Evolutionary conservation across 2,888 invertebrate genomes (phyloP).

Genomic region (Arctia plantaginis): DNA sequence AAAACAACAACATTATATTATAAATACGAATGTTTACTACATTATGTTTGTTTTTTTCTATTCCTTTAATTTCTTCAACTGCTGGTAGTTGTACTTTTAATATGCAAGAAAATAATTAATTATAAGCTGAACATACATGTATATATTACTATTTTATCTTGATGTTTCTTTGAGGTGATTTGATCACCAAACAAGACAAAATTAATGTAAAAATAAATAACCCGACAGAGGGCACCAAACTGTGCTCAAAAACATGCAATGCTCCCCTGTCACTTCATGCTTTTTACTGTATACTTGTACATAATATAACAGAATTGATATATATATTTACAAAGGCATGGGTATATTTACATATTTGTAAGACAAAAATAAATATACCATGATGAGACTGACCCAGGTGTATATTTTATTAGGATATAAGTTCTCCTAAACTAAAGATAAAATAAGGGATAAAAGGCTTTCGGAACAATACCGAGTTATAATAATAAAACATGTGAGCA

Average conservation of each 20-base stretch:
- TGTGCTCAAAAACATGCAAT: constrained; percentile 11
- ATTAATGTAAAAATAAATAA: constrained; percentile 14
- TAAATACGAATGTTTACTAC: constrained; percentile 87
- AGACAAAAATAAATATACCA: constrained; percentile 29
- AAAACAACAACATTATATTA: constrained; percentile 86
- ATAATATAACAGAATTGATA: constrained; percentile 16
- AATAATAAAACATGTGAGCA: background rate
- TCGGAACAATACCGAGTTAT: background rate
- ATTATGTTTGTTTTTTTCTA: constrained; percentile 81
- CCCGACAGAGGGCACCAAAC: constrained; percentile 5
- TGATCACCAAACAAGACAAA: constrained; percentile 16
- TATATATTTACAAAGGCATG: constrained; percentile 21
- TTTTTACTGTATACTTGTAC: constrained; percentile 21
- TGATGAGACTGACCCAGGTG: constrained; percentile 25
- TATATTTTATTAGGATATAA: constrained; percentile 26
- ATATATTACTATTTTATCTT: constrained; percentile 15
- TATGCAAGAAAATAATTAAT: constrained; percentile 17
- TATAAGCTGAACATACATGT: constrained; percentile 33
- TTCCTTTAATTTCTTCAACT: constrained; percentile 32
- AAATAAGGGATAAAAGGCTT: background rate
- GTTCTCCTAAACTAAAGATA: constrained; percentile 16
- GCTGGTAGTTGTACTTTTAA: constrained; percentile 8
- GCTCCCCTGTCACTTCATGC: constrained; percentile 8
- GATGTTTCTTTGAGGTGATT: constrained; percentile 18
- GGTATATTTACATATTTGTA: constrained; percentile 29